Percentiles rank a stretch among this genome's conserved stretches.
Evolutionary conservation across 92 coral and sea anemone species (phyloP).

Genomic region (Phenganax marumi): DNA sequence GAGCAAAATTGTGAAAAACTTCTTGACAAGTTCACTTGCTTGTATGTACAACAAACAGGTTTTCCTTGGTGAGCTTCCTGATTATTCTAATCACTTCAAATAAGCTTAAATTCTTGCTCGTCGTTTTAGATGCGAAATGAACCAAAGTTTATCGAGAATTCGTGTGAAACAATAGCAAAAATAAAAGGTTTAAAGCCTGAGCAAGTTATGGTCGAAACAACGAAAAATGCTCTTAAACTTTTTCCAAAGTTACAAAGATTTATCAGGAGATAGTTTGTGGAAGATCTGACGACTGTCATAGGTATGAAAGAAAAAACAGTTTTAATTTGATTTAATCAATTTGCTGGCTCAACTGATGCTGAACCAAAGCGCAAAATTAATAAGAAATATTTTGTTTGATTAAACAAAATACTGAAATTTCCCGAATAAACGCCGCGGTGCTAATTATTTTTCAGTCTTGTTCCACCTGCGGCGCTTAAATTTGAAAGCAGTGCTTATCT

Average conservation of each 20-base stretch:
- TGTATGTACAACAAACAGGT: no score
- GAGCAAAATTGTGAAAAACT: background rate
- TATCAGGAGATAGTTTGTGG: slow-evolving; percentile 40
- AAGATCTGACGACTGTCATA: background rate
- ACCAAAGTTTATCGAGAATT: slow-evolving; percentile 74
- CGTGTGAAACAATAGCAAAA: slow-evolving; percentile 81
- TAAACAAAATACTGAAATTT: no score
- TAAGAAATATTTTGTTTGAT: no score
- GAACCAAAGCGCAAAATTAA: no score
- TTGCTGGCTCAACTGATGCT: no score
- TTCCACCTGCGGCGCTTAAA: no score
- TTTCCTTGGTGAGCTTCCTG: no score
- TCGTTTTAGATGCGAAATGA: slow-evolving; percentile 80
- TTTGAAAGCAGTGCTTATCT: no score
- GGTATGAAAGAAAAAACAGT: no score
- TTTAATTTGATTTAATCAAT: no score
- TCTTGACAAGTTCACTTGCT: background rate
- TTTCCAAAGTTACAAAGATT: slow-evolving; percentile 86
- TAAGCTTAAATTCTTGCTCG: background rate
- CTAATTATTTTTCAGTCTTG: no score
- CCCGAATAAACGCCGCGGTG: no score
- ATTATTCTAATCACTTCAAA: background rate
- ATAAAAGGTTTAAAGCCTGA: slow-evolving; percentile 76
- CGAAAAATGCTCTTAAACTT: slow-evolving; percentile 82
- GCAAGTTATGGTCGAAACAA: slow-evolving; percentile 85